Percentiles rank a stretch among this genome's conserved stretches.
Conservation (phyloP, 2,113 vertebrate genomes). For the Ciconia boyciana region DNA sequence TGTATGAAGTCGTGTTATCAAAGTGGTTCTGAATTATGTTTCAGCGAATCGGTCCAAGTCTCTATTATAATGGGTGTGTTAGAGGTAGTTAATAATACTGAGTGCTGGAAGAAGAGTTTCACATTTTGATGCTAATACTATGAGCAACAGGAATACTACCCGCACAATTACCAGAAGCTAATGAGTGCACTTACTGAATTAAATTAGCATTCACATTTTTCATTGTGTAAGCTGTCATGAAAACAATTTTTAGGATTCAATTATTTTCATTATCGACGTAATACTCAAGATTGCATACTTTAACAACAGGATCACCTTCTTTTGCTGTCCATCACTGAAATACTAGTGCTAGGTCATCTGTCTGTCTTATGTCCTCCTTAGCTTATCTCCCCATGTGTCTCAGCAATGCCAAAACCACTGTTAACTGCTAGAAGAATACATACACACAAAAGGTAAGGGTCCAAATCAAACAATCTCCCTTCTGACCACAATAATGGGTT, state of each 20-base stretch:
- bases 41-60: not conserved
- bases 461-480: not conserved
- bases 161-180: not conserved
- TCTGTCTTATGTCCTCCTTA: not conserved
- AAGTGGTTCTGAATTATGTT: not conserved
- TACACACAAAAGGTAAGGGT: not conserved
- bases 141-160: not conserved
- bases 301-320: not conserved
- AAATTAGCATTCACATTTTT: not conserved
- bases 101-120: not conserved
- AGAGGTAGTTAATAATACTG: not conserved
- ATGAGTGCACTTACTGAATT: not conserved
- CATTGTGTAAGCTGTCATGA: not conserved
- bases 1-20: not conserved
- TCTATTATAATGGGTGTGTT: not conserved
- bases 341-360: not conserved
- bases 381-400: not conserved
- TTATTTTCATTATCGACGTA: not conserved
- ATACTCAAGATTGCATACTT: not conserved
- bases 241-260: not conserved
- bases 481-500: not conserved
- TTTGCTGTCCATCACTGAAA: not conserved
- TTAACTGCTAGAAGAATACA: not conserved
- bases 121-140: not conserved
- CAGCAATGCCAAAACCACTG: not conserved